phyloP scores from a whole-genome alignment of 2,113 vertebrate genomes.

The Eretmochelys imbricata region DNA sequence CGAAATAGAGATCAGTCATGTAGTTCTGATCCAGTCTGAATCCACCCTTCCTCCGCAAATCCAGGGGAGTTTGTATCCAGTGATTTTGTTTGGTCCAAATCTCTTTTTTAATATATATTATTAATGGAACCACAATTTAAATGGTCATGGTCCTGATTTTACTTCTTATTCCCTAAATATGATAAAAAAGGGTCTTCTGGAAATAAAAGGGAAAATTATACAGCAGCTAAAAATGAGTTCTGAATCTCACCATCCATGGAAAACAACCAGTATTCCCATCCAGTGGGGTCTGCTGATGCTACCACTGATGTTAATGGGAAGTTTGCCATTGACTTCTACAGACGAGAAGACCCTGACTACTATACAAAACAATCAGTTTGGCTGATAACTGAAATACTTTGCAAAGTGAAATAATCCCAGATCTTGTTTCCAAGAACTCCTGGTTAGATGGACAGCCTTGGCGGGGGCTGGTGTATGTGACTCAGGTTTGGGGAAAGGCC shows the following conservation, averaged over 20 bases:
- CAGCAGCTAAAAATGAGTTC: neutral
- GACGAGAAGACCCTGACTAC: neutral
- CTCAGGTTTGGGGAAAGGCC: neutral
- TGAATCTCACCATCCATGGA: slow-evolving; percentile 3
- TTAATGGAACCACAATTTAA: neutral
- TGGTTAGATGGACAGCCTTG: neutral
- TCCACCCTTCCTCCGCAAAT: neutral
- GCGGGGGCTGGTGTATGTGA: neutral
- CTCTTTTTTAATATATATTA: neutral
- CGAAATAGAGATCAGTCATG: rapidly evolving
- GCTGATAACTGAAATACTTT: neutral
- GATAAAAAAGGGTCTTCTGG: neutral
- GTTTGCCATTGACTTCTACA: slow-evolving; percentile 30
- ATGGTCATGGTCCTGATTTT: neutral
- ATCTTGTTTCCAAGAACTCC: neutral
- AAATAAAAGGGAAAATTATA: neutral
- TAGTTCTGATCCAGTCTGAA: neutral
- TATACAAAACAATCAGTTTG: neutral
- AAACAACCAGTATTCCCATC: neutral
- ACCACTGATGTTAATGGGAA: slow-evolving; percentile 3
- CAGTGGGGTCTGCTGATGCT: neutral
- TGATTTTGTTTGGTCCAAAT: neutral
- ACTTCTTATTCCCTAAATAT: slow-evolving; percentile 11
- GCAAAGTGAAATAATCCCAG: neutral
- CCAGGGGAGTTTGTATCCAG: neutral